These are phyloP conservation scores for Cichladusa arquata DNA, from an alignment of 2,113 vertebrate species.

Conservation along the genomic window DNA sequence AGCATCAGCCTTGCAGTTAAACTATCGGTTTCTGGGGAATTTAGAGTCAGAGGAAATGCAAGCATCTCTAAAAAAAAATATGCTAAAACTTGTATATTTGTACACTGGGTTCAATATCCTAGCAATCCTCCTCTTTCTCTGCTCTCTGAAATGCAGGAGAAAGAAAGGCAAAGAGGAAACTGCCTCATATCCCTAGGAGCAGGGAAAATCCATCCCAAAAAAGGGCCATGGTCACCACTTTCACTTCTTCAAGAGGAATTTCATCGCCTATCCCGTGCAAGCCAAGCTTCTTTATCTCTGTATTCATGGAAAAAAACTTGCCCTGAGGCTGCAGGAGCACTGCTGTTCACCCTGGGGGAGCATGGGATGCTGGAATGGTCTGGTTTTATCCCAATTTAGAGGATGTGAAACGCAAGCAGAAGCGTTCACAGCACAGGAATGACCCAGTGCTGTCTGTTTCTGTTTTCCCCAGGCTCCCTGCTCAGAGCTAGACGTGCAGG, in stretches of 20 bases:
- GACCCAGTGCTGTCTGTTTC: background rate
- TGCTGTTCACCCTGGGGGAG: background rate
- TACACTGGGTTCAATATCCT: background rate
- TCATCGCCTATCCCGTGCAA: background rate
- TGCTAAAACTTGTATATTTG: background rate
- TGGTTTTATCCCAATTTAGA: background rate
- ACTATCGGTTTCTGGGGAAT: background rate
- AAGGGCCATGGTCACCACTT: background rate
- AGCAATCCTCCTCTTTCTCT: background rate
- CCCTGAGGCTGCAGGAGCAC: background rate
- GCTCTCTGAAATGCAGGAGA: background rate
- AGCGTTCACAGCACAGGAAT: background rate
- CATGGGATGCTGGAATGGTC: background rate
- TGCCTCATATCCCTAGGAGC: background rate
- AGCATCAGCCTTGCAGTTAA: background rate
- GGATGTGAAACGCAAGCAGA: background rate
- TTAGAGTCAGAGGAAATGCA: background rate
- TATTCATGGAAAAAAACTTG: background rate
- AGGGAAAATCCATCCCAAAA: background rate
- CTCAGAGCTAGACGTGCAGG: fast-evolving
- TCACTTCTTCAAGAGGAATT: background rate
- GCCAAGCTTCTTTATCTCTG: background rate
- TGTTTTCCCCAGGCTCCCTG: background rate
- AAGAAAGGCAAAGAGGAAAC: background rate
- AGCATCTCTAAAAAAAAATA: background rate